phyloP scores from a whole-genome alignment of 2,888 invertebrate species.

The Eupeodes latifasciatus region DNA sequence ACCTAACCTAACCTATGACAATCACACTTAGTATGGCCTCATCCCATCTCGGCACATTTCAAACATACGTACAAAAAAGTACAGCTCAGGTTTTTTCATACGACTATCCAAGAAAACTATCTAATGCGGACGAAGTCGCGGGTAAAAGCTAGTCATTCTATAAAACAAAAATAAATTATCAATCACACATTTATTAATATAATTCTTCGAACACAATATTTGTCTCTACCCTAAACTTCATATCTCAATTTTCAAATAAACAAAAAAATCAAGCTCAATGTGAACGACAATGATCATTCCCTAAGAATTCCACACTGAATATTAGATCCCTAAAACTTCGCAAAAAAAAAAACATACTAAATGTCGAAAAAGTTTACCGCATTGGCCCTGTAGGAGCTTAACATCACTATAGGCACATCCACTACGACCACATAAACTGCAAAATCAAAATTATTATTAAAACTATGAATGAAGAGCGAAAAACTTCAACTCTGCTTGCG shows the following conservation, averaged over 20 bases:
- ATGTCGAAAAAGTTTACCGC: background rate
- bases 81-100: no score
- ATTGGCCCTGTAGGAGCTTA: background rate
- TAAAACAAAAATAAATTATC: no score
- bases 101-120: no score
- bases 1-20: no score
- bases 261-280: background rate
- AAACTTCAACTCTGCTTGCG: conserved; percentile 29
- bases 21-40: no score
- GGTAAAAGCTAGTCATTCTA: no score
- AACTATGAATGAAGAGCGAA: conserved; percentile 26
- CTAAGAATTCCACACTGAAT: background rate
- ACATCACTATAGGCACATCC: background rate
- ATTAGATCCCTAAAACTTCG: background rate
- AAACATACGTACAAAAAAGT: no score
- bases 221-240: no score
- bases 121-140: no score
- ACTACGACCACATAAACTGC: background rate
- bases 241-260: background rate
- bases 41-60: no score
- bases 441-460: conserved; percentile 28
- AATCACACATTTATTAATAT: no score
- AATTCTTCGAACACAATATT: no score
- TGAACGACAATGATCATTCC: background rate
- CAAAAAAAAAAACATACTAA: background rate